phyloP scores from a whole-genome alignment of 1,140 invertebrate species.

The Venustaconcha ellipsiformis region DNA sequence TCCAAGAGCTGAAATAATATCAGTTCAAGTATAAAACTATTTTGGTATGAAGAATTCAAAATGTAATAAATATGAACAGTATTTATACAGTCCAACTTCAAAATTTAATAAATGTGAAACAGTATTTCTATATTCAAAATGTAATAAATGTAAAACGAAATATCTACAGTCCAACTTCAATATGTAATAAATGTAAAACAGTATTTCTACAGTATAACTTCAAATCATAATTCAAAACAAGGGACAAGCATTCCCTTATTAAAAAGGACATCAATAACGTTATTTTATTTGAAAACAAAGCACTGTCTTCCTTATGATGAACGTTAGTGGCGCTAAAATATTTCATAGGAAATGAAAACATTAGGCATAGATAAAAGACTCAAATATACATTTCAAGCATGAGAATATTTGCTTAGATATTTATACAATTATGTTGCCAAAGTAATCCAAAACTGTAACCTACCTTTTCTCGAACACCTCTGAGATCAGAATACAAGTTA shows the following conservation, averaged over 20 bases:
- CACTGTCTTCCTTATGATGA: too few species aligned
- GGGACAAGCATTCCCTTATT: not conserved
- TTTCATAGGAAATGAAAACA: too few species aligned
- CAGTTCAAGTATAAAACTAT: not conserved
- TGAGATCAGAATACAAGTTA: slow-evolving; percentile 52
- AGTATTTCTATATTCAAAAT: not conserved
- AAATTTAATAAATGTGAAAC: not conserved
- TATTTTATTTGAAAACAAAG: too few species aligned
- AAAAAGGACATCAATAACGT: too few species aligned
- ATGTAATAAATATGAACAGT: not conserved
- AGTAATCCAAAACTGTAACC: not conserved
- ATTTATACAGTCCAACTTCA: not conserved
- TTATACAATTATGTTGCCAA: too few species aligned
- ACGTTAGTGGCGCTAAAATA: too few species aligned
- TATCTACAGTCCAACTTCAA: too few species aligned
- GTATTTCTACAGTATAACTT: not conserved
- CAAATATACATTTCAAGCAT: too few species aligned
- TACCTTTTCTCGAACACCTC: slow-evolving; percentile 55
- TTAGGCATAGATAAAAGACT: too few species aligned
- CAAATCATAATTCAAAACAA: not conserved
- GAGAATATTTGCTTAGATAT: too few species aligned
- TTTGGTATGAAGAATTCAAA: not conserved
- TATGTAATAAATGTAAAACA: not conserved
- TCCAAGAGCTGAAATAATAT: slow-evolving; percentile 18
- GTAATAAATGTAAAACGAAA: not conserved